Base-by-base conservation (phyloP, 2,888 invertebrate species). In the Stenoptilia bipunctidactyla region DNA sequence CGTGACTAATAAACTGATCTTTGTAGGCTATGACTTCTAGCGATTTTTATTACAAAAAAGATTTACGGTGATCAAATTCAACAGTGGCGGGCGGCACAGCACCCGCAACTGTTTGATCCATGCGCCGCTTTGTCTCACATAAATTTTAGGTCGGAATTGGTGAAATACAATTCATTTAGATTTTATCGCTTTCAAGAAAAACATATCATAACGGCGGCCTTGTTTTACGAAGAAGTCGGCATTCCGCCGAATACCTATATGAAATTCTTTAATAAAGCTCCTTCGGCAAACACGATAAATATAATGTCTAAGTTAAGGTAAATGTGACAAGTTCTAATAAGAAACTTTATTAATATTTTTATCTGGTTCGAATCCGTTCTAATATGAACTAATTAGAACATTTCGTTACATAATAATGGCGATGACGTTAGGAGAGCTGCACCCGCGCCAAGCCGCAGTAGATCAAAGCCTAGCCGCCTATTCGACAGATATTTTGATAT, bases 401-500 rank as follows among this genome's bases (percentile, higher is more conserved):
- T 20, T 20, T 20, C 8, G 3, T 3, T 20, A 8, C 20, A 8
- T 20, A n/a, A n/a, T 20, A 5, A 20, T 20, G 4, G 3, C 20
- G 20, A 20, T 20, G 20, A 5, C 20, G 20, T 8, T 20, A 5
- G 4, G 20, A 20, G 38, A 44, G 36, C 45, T 45, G 20, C 20
- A 8, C 20, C 20, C 4, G 20, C 3, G n/a, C n/a, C n/a, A n/a
- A n/a, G n/a, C n/a, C n/a, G 20, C 20, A 20, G 3, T 20, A 74
- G 66, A 79, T 80, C 73, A 80, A 79, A 79, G 69, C 55, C 49
- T 49, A 43, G 60, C 72, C 72, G 74, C 58, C 4, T 56, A 54
- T 64, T 70, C 74, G 77, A 80, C 77, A 75, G 68, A 72, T 75
- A 77, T 76, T 75, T 71, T 73, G 71, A 75, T 77, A 76, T 62